A percentile compares a stretch with the other conserved stretches of the same genome.
Evolutionary conservation across 2,797 vertebrate genomes (phyloP).

Genomic region (Etheostoma perlongum): DNA sequence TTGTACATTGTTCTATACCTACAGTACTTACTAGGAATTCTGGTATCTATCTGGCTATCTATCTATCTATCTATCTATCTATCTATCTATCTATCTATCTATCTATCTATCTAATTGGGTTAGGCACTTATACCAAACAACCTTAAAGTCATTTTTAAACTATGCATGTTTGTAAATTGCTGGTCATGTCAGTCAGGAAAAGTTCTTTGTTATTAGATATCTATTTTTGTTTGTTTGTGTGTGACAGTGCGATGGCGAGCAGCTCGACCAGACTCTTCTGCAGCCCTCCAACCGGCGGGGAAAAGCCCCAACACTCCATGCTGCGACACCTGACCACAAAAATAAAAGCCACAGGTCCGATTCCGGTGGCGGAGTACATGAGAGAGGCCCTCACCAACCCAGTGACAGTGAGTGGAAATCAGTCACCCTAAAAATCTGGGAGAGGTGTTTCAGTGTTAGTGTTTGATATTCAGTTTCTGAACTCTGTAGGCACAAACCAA

Average conservation of each 20-base stretch:
- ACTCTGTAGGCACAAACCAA: too few relatives aligned
- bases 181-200: too few relatives aligned
- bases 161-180: background rate
- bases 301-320: slow-evolving; percentile 71
- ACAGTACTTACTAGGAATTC: too few relatives aligned
- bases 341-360: slow-evolving; percentile 92
- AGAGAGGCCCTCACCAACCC: slow-evolving; percentile 95
- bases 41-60: too few relatives aligned
- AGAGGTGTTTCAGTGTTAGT: too few relatives aligned
- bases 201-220: background rate
- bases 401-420: slow-evolving; percentile 80
- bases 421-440: too few relatives aligned
- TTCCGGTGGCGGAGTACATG: slow-evolving; percentile 97
- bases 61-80: too few relatives aligned
- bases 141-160: background rate
- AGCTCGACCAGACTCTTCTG: slow-evolving; percentile 40
- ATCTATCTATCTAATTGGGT: too few relatives aligned
- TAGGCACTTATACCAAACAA: background rate
- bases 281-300: slow-evolving; percentile 44
- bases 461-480: too few relatives aligned
- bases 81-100: too few relatives aligned
- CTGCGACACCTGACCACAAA: slow-evolving; percentile 90
- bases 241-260: slow-evolving; percentile 27
- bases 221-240: slow-evolving; percentile 4
- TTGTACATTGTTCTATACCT: too few relatives aligned